A percentile compares a stretch with the other conserved stretches of the same genome.
Conservation (phyloP, 2,113 vertebrate species). For the Myotis davidii region DNA sequence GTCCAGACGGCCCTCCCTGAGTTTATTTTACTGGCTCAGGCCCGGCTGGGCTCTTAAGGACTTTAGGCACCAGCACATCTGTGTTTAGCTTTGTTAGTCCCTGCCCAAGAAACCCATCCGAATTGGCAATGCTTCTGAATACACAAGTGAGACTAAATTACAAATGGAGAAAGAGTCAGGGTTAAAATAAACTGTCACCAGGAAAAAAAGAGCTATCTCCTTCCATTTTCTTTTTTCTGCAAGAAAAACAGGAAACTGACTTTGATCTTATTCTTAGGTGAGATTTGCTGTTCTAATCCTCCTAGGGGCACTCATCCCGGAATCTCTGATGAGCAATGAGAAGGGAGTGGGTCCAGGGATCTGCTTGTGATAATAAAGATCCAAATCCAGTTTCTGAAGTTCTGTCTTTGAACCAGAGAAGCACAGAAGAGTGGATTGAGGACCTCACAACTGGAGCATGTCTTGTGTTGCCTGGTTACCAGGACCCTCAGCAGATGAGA, state of each 20-base stretch:
- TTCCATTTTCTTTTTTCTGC: slow-evolving; percentile 66
- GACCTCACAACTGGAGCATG: slow-evolving; percentile 38
- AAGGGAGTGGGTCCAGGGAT: neutral
- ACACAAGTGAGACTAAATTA: slow-evolving; percentile 76
- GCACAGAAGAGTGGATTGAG: neutral
- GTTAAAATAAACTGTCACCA: slow-evolving; percentile 85
- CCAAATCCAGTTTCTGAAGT: neutral
- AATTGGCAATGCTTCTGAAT: slow-evolving; percentile 84
- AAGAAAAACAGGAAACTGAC: slow-evolving; percentile 52
- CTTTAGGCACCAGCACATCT: slow-evolving; percentile 81
- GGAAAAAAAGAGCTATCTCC: slow-evolving; percentile 80
- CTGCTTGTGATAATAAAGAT: slow-evolving; percentile 30
- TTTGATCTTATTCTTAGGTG: slow-evolving; percentile 80
- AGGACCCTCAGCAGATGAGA: slow-evolving; percentile 39
- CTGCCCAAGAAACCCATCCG: slow-evolving; percentile 80
- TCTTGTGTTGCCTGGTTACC: slow-evolving; percentile 52
- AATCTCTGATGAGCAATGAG: slow-evolving; percentile 31
- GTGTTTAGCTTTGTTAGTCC: slow-evolving; percentile 83
- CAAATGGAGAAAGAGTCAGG: slow-evolving; percentile 81
- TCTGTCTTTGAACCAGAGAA: slow-evolving; percentile 40
- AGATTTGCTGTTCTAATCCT: slow-evolving; percentile 74
- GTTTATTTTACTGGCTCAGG: slow-evolving; percentile 83
- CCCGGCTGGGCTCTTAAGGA: slow-evolving; percentile 77
- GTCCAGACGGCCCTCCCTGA: slow-evolving; percentile 73
- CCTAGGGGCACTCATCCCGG: slow-evolving; percentile 18